Evolutionary conservation across 1,140 invertebrate species (phyloP).

Genomic region (Acromyrmex echinatior): DNA sequence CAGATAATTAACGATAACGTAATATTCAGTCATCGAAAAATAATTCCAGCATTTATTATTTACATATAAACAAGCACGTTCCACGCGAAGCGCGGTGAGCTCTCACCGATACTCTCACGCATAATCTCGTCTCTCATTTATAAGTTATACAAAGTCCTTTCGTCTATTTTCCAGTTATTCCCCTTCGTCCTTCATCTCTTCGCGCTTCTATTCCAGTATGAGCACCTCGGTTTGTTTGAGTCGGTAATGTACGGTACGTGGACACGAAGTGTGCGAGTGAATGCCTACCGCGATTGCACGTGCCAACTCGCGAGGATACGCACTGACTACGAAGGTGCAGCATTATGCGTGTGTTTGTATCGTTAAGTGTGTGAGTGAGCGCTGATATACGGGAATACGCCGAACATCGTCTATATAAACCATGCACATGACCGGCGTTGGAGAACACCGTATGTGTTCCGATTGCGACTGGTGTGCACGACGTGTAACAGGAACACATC

Average conservation of each 20-base stretch:
- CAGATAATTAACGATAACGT: background rate
- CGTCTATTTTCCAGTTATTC: background rate
- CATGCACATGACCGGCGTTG: slow-evolving; percentile 6
- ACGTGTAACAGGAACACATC: slow-evolving; percentile 22
- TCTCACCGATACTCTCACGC: background rate
- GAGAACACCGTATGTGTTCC: background rate
- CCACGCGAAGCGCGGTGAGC: background rate
- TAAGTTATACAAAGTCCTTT: background rate
- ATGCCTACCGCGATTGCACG: slow-evolving; percentile 39
- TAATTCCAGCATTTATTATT: background rate
- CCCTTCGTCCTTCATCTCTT: background rate
- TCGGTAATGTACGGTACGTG: slow-evolving; percentile 10
- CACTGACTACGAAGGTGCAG: background rate
- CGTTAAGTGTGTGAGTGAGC: background rate
- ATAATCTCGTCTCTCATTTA: slow-evolving; percentile 12
- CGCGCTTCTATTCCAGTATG: slow-evolving; percentile 51
- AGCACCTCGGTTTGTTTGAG: slow-evolving; percentile 62
- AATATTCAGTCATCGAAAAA: background rate
- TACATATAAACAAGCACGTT: background rate
- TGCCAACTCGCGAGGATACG: slow-evolving; percentile 39
- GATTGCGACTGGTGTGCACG: slow-evolving; percentile 24
- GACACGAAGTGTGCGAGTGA: slow-evolving; percentile 25
- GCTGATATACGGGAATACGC: slow-evolving; percentile 35
- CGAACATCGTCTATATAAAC: slow-evolving; percentile 4
- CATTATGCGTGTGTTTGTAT: background rate